Percentiles rank a stretch among this genome's conserved stretches.
Conservation (phyloP, 2,888 invertebrate species). For the Cancer borealis region DNA sequence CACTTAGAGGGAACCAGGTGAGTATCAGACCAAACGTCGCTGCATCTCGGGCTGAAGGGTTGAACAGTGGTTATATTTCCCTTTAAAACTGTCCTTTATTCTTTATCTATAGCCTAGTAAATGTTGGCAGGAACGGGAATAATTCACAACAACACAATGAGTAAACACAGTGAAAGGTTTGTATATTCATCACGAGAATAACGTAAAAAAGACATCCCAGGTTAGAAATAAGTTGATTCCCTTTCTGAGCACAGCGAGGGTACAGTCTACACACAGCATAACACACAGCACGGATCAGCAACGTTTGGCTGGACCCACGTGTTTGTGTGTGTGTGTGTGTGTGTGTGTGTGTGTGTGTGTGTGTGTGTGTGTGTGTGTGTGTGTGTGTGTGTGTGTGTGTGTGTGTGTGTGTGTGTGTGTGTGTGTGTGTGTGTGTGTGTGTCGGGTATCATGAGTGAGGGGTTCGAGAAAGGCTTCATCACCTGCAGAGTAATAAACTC, state of each 20-base stretch:
- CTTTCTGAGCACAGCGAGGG: not conserved
- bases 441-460: not conserved
- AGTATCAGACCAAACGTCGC: not conserved
- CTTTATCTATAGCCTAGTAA: not conserved
- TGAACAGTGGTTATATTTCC: not conserved
- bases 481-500: conserved; percentile 55
- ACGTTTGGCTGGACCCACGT: not conserved
- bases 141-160: not conserved
- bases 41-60: not conserved
- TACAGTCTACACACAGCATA: not conserved
- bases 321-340: not conserved
- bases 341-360: not conserved
- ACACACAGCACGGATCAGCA: not conserved
- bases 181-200: not conserved
- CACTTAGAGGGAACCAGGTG: not conserved
- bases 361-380: not conserved
- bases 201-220: not conserved
- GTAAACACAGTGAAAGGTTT: not conserved
- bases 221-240: not conserved
- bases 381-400: conserved; percentile 1
- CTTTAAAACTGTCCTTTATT: not conserved
- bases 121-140: not conserved
- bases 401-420: not conserved
- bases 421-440: not conserved
- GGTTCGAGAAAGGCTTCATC: not conserved